phyloP scores from a whole-genome alignment of 2,113 vertebrate species.

The Scolopax mira region DNA sequence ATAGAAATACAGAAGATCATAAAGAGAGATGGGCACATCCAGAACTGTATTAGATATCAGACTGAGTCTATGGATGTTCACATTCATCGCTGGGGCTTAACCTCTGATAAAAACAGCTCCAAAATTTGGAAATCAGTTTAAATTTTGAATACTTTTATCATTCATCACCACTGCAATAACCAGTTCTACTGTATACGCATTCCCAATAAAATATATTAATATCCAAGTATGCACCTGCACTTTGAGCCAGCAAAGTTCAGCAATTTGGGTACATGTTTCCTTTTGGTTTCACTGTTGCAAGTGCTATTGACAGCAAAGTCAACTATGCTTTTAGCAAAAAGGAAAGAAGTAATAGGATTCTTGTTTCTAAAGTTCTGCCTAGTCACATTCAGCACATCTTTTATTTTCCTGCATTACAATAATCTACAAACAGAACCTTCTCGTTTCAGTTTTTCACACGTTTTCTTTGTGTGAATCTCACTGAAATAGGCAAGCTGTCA shows the following conservation, averaged over 20 bases:
- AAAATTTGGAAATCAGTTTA: neutral
- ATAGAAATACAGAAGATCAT: slow-evolving; percentile 14
- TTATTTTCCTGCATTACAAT: slow-evolving; percentile 33
- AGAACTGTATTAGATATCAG: neutral
- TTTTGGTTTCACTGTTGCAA: neutral
- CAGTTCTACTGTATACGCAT: neutral
- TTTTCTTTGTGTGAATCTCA: slow-evolving; percentile 39
- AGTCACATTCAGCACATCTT: slow-evolving; percentile 26
- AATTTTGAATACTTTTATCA: neutral
- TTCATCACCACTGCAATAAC: neutral
- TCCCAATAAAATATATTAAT: neutral
- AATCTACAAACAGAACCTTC: slow-evolving; percentile 27
- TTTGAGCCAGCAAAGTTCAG: neutral
- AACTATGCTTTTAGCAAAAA: slow-evolving; percentile 38
- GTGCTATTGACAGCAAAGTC: slow-evolving; percentile 19
- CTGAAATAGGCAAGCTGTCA: slow-evolving; percentile 39
- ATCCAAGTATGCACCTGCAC: neutral
- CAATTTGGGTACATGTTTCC: neutral
- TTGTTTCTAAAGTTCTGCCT: slow-evolving; percentile 32
- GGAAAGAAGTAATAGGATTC: neutral
- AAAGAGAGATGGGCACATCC: neutral
- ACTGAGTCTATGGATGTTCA: neutral
- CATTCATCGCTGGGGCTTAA: neutral
- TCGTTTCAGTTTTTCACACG: slow-evolving; percentile 35
- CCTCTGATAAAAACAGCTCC: neutral